Base-by-base conservation (phyloP, 2,888 invertebrate species). In the Yponomeuta cagnagella region DNA sequence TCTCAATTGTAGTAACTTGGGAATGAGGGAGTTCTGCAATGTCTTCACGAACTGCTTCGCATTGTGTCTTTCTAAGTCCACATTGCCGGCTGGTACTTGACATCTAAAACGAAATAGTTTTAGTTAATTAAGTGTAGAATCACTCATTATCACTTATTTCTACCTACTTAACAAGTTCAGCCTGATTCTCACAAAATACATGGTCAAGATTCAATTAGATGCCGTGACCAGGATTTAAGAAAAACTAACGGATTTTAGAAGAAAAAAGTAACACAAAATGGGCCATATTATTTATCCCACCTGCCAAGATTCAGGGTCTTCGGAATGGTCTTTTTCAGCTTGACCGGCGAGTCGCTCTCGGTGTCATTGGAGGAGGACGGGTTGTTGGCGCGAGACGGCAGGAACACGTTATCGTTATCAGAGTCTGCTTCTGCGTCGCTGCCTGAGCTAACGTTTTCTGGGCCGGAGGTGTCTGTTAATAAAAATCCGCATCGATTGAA, bases 21-120 rank as follows among this genome's bases (percentile, higher is more conserved):
- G 97, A 12, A 98, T 91, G 64, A 97, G 87, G 72, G 96, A 94
- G 73, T 94, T 93, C 73, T 95, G 95, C 37, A 98, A 82, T 0
- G 96, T 96, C 79, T 95, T 95, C 0, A 96, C 95, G 82, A 97
- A 98, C 80, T 96, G 95, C 31, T 96, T 92, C 0, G 98, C 97
- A 82, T 97, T 97, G 81, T 97, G 96, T 70, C 97, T 93, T 83
- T 98, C 98, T 66, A 96, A 94, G 80, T 97, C 97, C 12, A 96
- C 96, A 76, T 97, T 96, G 76, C 95, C 95, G 80, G 95, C 93
- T 0, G 91, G 92, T 73, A 90, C 80, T 1, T 87, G 91, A 77
- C 92, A 92, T 75, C 93, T 91, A 76, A 9, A 86, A 82, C 37
- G 5, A 64, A 30, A 64, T 10, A 23, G 30, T 64, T 64, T 64